Evolutionary conservation across 2,888 invertebrate genomes (phyloP).

Genomic region (Macrophya annulata): DNA sequence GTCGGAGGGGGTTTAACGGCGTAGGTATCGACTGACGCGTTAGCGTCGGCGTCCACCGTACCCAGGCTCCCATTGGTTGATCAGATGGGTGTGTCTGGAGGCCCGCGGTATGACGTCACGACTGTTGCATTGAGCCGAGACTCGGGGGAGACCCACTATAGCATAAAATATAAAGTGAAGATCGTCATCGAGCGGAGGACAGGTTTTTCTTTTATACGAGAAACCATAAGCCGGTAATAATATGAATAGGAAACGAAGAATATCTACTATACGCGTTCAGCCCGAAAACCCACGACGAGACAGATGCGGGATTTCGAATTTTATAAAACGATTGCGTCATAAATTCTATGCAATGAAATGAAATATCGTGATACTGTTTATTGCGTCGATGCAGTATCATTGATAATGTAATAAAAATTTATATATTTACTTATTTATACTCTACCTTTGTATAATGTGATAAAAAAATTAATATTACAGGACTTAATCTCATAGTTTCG

Average conservation of each 20-base stretch:
- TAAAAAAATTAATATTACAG: not conserved
- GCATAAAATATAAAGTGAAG: not conserved
- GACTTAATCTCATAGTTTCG: not conserved
- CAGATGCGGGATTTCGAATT: not conserved
- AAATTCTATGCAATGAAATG: not conserved
- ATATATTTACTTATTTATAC: not conserved
- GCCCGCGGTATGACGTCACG: slow-evolving; percentile 51
- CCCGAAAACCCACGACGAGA: not conserved
- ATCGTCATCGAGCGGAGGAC: not conserved
- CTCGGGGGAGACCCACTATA: not conserved
- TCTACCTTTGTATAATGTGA: not conserved
- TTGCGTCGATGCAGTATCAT: not conserved
- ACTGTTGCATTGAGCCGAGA: slow-evolving; percentile 48
- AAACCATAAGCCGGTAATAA: not conserved
- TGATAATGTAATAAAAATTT: not conserved
- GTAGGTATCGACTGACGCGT: slow-evolving; percentile 32
- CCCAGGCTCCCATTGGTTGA: slow-evolving; percentile 25
- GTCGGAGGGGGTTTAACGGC: not conserved
- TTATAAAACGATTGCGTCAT: not conserved
- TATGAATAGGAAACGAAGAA: not conserved
- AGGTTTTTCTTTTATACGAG: not conserved
- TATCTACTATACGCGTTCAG: not conserved
- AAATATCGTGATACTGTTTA: too few species aligned
- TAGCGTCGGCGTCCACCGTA: slow-evolving; percentile 35
- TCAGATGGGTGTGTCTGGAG: slow-evolving; percentile 51